Evolutionary conservation across 92 coral and sea anemone genomes (phyloP).

Genomic region (Bergia sp.): DNA sequence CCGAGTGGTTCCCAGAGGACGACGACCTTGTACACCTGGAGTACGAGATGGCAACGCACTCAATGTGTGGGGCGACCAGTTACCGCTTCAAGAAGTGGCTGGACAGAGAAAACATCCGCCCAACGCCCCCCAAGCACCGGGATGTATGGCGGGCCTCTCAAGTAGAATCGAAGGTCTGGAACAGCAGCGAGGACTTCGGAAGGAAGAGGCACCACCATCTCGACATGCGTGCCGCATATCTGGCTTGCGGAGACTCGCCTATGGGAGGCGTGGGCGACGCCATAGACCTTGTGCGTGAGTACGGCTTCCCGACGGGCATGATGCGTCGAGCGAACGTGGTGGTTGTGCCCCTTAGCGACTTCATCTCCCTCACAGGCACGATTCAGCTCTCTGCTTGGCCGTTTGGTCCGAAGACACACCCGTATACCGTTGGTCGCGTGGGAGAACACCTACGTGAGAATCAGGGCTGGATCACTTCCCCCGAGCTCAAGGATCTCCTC

Average conservation of each 20-base stretch:
- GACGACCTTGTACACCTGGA: background rate
- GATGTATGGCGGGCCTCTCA: constrained; percentile 26
- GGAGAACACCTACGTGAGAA: constrained; percentile 4
- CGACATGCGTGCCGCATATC: constrained; percentile 30
- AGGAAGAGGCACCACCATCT: constrained; percentile 33
- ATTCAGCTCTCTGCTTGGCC: background rate
- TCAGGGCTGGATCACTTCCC: background rate
- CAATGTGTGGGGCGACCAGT: constrained; percentile 24
- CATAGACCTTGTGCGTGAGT: constrained; percentile 24
- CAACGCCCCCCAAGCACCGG: constrained; percentile 17
- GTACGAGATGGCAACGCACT: constrained; percentile 15
- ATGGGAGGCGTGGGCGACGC: constrained; percentile 1
- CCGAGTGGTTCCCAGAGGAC: constrained; percentile 2
- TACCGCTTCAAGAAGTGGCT: constrained; percentile 25
- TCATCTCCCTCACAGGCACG: background rate
- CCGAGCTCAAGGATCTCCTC: background rate
- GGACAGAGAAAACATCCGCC: constrained; percentile 3
- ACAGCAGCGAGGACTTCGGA: background rate
- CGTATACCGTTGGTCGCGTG: background rate
- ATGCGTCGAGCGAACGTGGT: constrained; percentile 12
- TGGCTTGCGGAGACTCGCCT: background rate
- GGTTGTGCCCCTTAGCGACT: constrained; percentile 15
- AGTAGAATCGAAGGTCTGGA: constrained; percentile 2
- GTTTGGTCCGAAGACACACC: background rate
- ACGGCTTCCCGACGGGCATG: constrained; percentile 15